Conservation (phyloP, 2,888 invertebrate genomes). For the Cephus pulcher region DNA sequence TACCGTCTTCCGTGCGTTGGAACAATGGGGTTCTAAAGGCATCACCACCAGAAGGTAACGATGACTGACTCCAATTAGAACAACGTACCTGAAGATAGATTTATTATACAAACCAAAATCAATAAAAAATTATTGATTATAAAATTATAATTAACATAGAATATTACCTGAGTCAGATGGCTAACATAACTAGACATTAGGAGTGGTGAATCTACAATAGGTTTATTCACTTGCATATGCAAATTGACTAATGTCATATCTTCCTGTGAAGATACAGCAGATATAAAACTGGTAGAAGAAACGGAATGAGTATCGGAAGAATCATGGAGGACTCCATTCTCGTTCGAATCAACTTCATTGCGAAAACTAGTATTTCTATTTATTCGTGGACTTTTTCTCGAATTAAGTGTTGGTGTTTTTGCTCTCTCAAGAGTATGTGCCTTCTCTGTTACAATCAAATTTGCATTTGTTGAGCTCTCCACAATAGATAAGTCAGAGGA, state of each 20-base stretch:
- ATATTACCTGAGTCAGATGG: constrained; percentile 85
- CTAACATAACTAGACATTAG: constrained; percentile 95
- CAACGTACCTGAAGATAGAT: constrained; percentile 68
- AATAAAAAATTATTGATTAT: constrained; percentile 2
- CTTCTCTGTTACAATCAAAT: constrained; percentile 49
- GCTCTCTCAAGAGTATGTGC: constrained; percentile 60
- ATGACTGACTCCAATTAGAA: constrained; percentile 81
- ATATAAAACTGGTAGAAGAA: constrained; percentile 88
- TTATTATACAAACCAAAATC: not conserved
- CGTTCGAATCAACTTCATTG: constrained; percentile 35
- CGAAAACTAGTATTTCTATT: constrained; percentile 42
- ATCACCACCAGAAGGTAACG: constrained; percentile 78
- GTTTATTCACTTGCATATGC: constrained; percentile 92
- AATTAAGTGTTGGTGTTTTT: constrained; percentile 36
- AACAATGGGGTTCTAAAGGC: constrained; percentile 86
- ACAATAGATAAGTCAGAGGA: constrained; percentile 72
- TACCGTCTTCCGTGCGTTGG: constrained; percentile 80
- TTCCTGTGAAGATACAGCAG: constrained; percentile 92
- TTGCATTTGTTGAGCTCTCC: constrained; percentile 54
- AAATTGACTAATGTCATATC: constrained; percentile 92
- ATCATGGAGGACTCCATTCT: constrained; percentile 64
- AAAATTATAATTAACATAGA: constrained; percentile 6
- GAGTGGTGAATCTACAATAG: constrained; percentile 93
- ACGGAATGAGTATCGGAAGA: constrained; percentile 84
- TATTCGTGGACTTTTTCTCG: constrained; percentile 47